phyloP scores from a whole-genome alignment of 1,140 invertebrate species.

The Polypedilum pembai region DNA sequence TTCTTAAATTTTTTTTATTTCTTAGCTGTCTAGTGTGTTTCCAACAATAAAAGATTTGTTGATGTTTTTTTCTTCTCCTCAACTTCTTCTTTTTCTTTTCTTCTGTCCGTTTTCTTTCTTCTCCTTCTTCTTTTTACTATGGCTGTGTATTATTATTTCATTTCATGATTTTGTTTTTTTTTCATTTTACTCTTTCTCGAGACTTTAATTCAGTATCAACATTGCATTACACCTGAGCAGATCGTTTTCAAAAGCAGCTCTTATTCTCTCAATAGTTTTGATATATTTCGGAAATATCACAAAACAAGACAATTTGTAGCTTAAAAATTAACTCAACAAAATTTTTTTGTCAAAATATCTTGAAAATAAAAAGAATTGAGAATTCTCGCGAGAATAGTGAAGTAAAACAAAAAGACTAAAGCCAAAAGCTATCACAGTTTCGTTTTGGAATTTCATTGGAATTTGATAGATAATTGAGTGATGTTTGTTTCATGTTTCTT shows the following conservation, averaged over 20 bases:
- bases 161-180: conserved; percentile 10
- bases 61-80: conserved; percentile 4
- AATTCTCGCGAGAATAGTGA: neutral
- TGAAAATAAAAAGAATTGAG: neutral
- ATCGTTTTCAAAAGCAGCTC: neutral
- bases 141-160: neutral
- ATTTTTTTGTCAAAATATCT: neutral
- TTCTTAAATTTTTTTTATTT: no score
- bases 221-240: conserved; percentile 10
- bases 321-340: neutral
- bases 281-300: neutral
- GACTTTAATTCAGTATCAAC: conserved; percentile 18
- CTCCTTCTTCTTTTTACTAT: conserved; percentile 4
- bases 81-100: neutral
- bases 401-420: neutral
- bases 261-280: neutral
- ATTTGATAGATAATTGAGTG: conserved; percentile 18
- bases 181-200: conserved; percentile 1
- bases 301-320: neutral
- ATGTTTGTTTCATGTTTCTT: conserved; percentile 10
- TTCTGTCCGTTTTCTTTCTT: conserved; percentile 10
- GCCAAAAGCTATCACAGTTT: neutral
- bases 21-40: neutral
- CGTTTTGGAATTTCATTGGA: conserved; percentile 2
- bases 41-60: conserved; percentile 17